Percentiles rank a stretch among this genome's conserved stretches.
phyloP scores from a whole-genome alignment of 2,888 invertebrate species.

The Thysanoteuthis rhombus region DNA sequence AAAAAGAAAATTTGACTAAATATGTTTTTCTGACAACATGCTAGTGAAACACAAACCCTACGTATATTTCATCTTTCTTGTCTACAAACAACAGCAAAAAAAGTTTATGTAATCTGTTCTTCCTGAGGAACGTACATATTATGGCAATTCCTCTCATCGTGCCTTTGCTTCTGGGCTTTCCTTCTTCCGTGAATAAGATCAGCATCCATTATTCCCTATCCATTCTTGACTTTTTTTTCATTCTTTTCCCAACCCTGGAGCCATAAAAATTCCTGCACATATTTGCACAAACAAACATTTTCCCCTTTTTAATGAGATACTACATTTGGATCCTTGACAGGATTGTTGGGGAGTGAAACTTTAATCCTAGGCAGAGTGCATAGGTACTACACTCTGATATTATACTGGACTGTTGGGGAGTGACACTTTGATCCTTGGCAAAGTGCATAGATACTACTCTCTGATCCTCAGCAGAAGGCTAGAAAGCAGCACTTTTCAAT shows the following conservation, averaged over 20 bases:
- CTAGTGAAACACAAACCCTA: too few species aligned
- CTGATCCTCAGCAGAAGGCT: too few species aligned
- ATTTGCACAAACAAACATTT: neutral
- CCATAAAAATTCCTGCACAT: conserved; percentile 12
- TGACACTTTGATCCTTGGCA: too few species aligned
- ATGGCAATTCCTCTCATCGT: neutral
- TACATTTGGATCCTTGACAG: too few species aligned
- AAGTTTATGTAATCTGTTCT: neutral
- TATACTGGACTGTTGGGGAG: too few species aligned
- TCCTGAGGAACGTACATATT: neutral
- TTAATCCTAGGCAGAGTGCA: too few species aligned
- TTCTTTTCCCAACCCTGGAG: neutral
- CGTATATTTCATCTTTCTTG: too few species aligned
- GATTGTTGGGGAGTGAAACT: too few species aligned
- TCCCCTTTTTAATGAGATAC: neutral
- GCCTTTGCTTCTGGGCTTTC: neutral
- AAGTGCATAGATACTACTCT: too few species aligned
- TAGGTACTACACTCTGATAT: too few species aligned
- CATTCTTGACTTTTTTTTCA: neutral
- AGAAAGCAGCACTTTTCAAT: too few species aligned
- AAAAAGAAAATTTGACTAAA: neutral
- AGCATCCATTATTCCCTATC: conserved; percentile 12
- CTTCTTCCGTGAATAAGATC: neutral
- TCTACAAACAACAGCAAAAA: too few species aligned
- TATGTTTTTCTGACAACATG: neutral